These are phyloP conservation scores for Coracias cyanogaster DNA, from an alignment of 2,797 vertebrate species.

Conservation along the genomic window DNA sequence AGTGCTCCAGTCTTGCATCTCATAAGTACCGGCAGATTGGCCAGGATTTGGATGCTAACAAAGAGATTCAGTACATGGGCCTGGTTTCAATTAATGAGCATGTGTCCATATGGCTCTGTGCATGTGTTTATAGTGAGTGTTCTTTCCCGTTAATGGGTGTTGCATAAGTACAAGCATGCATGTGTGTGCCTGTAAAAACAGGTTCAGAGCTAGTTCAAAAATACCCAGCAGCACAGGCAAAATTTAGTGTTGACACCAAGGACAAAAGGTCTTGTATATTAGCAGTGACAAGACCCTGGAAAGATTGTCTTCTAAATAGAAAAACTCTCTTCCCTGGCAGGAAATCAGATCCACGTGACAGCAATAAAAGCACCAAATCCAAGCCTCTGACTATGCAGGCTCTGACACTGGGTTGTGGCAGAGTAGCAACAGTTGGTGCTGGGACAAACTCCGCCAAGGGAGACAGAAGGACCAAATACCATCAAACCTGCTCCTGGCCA, in stretches of 20 bases:
- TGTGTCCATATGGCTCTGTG: slow-evolving; percentile 17
- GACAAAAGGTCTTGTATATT: not conserved
- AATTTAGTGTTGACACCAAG: not conserved
- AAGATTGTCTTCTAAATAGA: not conserved
- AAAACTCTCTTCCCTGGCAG: not conserved
- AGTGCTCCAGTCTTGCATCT: slow-evolving; percentile 3
- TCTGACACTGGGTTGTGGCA: not conserved
- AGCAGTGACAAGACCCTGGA: not conserved
- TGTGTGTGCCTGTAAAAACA: not conserved
- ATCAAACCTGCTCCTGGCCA: not conserved
- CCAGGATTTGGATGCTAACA: slow-evolving; percentile 15
- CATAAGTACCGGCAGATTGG: not conserved
- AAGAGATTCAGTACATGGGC: slow-evolving; percentile 11
- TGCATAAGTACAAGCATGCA: not conserved
- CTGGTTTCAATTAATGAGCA: slow-evolving; percentile 45
- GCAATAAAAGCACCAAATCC: not conserved
- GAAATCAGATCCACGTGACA: rapidly evolving
- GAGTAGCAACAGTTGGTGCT: not conserved
- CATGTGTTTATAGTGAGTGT: slow-evolving; percentile 4
- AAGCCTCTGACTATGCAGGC: rapidly evolving
- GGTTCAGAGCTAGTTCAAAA: slow-evolving; percentile 1
- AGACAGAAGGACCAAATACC: not conserved
- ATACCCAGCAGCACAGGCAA: not conserved
- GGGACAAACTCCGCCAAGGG: not conserved
- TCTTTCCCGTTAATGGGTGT: not conserved